Evolutionary conservation across 2,888 invertebrate species (phyloP).

Genomic region (Cyaniris semiargus): DNA sequence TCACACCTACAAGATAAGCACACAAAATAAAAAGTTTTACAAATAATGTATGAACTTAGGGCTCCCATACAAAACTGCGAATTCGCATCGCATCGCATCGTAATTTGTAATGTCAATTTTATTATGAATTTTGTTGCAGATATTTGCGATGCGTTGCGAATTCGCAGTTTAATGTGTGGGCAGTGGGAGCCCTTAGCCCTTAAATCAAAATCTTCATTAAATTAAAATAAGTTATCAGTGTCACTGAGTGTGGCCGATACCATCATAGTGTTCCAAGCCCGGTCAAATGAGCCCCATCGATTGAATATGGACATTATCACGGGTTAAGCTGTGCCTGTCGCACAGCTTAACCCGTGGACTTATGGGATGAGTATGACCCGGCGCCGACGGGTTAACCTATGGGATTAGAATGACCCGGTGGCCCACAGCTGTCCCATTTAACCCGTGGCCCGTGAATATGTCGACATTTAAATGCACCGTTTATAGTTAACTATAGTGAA

Average conservation of each 20-base stretch:
- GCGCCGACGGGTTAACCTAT: slow-evolving; percentile 1
- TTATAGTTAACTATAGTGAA: background rate
- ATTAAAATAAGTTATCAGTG: no score
- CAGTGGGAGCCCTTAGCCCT: no score
- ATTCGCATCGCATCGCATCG: no score
- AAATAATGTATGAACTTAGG: no score
- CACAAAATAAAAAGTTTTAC: no score
- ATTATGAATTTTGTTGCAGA: no score
- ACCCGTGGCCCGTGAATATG: slow-evolving; percentile 5
- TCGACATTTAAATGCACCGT: background rate
- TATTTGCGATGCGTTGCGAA: no score
- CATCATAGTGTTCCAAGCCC: background rate
- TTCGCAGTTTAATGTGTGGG: no score
- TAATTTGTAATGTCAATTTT: no score
- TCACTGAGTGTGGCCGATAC: background rate
- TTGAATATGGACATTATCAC: background rate
- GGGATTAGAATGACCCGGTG: background rate
- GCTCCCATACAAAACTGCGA: no score
- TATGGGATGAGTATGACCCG: background rate
- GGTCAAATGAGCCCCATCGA: background rate
- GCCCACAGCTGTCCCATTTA: background rate
- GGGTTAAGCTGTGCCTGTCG: background rate
- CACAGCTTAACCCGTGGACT: no score
- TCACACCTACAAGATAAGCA: no score
- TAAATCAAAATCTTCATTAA: background rate